These are phyloP conservation scores for Hydropsyche tenuis DNA, from an alignment of 1,140 invertebrate species.

Conservation along the genomic window DNA sequence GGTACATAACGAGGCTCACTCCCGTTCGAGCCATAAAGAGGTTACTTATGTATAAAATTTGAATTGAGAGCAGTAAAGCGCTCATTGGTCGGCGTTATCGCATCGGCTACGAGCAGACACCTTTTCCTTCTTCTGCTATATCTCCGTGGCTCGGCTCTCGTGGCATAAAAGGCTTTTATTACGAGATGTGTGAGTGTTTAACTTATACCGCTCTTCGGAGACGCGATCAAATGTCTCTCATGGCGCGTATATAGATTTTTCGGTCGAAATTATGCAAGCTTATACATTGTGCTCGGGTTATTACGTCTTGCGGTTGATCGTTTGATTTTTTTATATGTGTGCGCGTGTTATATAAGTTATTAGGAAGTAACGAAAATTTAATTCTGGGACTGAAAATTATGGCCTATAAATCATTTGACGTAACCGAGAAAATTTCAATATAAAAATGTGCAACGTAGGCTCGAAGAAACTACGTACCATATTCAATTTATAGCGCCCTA, in stretches of 20 bases:
- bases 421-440: no score
- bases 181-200: slow-evolving; percentile 7
- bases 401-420: no score
- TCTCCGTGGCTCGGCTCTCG: neutral
- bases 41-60: slow-evolving; percentile 21
- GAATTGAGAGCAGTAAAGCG: slow-evolving; percentile 16
- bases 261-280: no score
- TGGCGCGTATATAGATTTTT: neutral
- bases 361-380: no score
- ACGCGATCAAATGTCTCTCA: neutral
- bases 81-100: slow-evolving; percentile 14
- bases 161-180: slow-evolving; percentile 11
- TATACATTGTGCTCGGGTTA: no score
- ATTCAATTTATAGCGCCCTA: no score
- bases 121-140: slow-evolving; percentile 4
- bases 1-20: neutral
- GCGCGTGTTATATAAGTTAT: no score
- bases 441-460: no score
- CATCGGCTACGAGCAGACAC: neutral
- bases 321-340: no score
- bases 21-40: slow-evolving; percentile 13
- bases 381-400: no score
- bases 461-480: no score
- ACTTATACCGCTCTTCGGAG: neutral
- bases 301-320: no score